A percentile compares a stretch with the other conserved stretches of the same genome.
Conservation (phyloP, 2,888 invertebrate genomes). For the Slavum lentiscoides region DNA sequence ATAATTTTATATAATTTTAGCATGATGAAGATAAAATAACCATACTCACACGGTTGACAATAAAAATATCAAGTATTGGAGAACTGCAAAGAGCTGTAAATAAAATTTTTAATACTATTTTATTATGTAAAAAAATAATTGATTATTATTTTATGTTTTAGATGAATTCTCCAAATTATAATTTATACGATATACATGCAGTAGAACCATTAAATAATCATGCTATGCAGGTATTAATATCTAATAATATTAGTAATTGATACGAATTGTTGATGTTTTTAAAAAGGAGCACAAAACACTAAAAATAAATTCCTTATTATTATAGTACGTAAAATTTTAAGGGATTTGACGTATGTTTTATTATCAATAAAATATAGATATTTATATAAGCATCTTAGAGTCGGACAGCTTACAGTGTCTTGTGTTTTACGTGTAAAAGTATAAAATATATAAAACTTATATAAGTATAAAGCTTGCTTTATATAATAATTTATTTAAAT, state of each 20-base stretch:
- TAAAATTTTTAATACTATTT: neutral
- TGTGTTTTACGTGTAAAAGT: too few relatives aligned
- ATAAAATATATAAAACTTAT: too few relatives aligned
- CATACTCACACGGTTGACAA: slow-evolving; percentile 7
- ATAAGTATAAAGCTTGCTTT: too few relatives aligned
- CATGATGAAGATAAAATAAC: slow-evolving; percentile 3
- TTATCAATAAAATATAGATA: too few relatives aligned
- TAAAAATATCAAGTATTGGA: slow-evolving; percentile 21
- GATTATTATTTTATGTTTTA: slow-evolving; percentile 11
- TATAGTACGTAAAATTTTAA: too few relatives aligned
- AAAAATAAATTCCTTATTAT: neutral
- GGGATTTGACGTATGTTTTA: too few relatives aligned
- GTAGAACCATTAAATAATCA: slow-evolving; percentile 34
- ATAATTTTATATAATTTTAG: neutral
- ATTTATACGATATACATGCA: slow-evolving; percentile 27
- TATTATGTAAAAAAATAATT: neutral
- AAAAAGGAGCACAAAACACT: neutral
- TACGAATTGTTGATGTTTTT: neutral
- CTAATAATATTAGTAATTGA: neutral
- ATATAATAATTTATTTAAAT: too few relatives aligned
- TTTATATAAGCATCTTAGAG: too few relatives aligned
- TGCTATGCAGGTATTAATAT: slow-evolving; percentile 15
- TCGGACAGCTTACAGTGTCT: too few relatives aligned
- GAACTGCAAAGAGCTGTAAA: slow-evolving; percentile 19
- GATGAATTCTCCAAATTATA: slow-evolving; percentile 18